Evolutionary conservation across 1,140 invertebrate genomes (phyloP).

Genomic region (Drosophila melanica): DNA sequence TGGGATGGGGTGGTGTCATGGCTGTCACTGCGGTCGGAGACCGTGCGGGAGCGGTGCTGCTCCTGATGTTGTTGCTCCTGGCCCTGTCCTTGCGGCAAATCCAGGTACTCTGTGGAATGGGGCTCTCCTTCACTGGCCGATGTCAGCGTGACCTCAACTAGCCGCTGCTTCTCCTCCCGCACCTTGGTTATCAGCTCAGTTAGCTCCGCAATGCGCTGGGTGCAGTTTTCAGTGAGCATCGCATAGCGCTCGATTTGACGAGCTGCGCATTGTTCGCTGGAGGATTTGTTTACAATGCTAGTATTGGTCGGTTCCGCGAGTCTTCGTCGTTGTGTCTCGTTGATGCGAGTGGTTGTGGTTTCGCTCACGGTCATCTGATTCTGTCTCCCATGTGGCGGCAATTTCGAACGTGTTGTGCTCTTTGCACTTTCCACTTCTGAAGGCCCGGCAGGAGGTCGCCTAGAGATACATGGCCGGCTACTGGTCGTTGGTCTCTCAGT

Average conservation of each 20-base stretch:
- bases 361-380: background rate
- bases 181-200: slow-evolving; percentile 76
- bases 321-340: background rate
- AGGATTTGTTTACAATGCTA: background rate
- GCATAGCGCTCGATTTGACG: slow-evolving; percentile 63
- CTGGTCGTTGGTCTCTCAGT: background rate
- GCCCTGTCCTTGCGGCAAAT: slow-evolving; percentile 50
- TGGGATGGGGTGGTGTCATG: slow-evolving; percentile 38
- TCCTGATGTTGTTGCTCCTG: slow-evolving; percentile 6
- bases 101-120: slow-evolving; percentile 79
- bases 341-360: background rate
- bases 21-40: slow-evolving; percentile 62
- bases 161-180: slow-evolving; percentile 76
- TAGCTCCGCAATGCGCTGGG: slow-evolving; percentile 73
- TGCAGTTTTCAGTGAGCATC: slow-evolving; percentile 74
- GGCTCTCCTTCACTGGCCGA: slow-evolving; percentile 72
- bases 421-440: background rate
- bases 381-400: background rate
- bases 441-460: background rate
- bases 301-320: background rate
- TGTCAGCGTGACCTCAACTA: slow-evolving; percentile 78
- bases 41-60: slow-evolving; percentile 27
- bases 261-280: slow-evolving; percentile 13
- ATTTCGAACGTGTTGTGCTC: background rate
- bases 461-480: background rate